Percentiles rank a stretch among this genome's conserved stretches.
Evolutionary conservation across 2,113 vertebrate genomes (phyloP).

Genomic region (Sterrhoptilus dennistouni): DNA sequence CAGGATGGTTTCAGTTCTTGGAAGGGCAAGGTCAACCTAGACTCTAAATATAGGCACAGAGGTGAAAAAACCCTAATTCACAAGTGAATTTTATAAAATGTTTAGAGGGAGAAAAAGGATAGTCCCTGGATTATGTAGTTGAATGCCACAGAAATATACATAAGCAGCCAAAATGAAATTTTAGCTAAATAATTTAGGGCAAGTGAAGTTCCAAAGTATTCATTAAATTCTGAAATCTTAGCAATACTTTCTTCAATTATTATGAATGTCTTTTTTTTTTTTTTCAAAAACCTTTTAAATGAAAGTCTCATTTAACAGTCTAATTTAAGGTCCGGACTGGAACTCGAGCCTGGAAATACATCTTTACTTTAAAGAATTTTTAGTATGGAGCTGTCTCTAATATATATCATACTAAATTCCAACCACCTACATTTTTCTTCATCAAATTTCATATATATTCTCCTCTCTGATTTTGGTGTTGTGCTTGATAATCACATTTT

Average conservation of each 20-base stretch:
- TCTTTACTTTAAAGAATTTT: background rate
- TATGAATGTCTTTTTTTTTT: background rate
- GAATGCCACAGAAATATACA: background rate
- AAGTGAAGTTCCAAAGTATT: background rate
- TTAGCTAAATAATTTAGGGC: background rate
- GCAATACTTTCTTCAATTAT: background rate
- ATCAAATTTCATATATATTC: background rate
- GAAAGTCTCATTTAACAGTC: background rate
- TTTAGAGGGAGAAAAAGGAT: too few species aligned
- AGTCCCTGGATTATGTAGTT: background rate
- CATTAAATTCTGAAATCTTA: background rate
- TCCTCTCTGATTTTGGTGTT: background rate
- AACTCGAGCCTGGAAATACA: background rate
- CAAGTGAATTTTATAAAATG: background rate
- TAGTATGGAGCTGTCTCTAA: background rate
- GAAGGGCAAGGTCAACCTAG: background rate
- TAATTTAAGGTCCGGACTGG: background rate
- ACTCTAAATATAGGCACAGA: background rate
- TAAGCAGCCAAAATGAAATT: background rate
- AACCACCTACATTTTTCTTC: background rate
- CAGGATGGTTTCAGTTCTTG: background rate
- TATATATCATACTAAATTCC: background rate
- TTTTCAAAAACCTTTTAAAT: background rate
- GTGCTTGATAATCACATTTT: conserved; percentile 2
- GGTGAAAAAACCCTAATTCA: background rate